Conservation (phyloP, 2,888 invertebrate genomes). For the Craniophora ligustri region DNA sequence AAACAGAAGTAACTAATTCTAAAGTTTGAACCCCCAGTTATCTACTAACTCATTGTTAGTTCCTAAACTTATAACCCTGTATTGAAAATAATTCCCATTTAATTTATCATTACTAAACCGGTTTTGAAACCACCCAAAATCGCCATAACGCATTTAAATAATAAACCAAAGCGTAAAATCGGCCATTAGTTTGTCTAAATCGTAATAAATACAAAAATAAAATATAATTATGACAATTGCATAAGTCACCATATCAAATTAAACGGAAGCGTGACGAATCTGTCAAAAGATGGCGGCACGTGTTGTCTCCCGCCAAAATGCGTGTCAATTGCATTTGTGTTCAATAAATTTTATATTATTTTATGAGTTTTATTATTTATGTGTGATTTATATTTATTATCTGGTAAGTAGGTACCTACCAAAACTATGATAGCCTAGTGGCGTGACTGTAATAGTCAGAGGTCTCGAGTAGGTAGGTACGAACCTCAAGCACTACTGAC, state of each 20-base stretch:
- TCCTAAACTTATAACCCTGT: too few relatives aligned
- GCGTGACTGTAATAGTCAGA: too few relatives aligned
- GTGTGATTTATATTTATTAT: constrained; percentile 17
- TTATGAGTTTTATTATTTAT: constrained; percentile 42
- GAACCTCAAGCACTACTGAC: too few relatives aligned
- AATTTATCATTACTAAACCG: constrained; percentile 38
- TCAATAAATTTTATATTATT: constrained; percentile 59
- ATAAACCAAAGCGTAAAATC: constrained; percentile 63
- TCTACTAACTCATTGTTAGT: too few relatives aligned
- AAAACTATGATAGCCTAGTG: too few relatives aligned
- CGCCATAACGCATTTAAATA: constrained; percentile 69
- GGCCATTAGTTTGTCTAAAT: constrained; percentile 52
- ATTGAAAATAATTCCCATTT: constrained; percentile 1
- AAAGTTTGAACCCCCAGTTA: too few relatives aligned
- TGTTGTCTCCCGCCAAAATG: constrained; percentile 74
- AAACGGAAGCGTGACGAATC: constrained; percentile 65
- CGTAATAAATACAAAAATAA: constrained; percentile 70
- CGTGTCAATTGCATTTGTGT: constrained; percentile 76
- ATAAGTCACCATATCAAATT: constrained; percentile 70
- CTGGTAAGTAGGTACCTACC: too few relatives aligned
- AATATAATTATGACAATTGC: constrained; percentile 68
- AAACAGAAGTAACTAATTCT: too few relatives aligned
- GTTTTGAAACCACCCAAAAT: constrained; percentile 43
- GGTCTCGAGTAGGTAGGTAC: too few relatives aligned
- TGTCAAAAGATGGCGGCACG: constrained; percentile 79